Evolutionary conservation across 2,113 vertebrate species (phyloP).

Genomic region (Capreolus pygargus): DNA sequence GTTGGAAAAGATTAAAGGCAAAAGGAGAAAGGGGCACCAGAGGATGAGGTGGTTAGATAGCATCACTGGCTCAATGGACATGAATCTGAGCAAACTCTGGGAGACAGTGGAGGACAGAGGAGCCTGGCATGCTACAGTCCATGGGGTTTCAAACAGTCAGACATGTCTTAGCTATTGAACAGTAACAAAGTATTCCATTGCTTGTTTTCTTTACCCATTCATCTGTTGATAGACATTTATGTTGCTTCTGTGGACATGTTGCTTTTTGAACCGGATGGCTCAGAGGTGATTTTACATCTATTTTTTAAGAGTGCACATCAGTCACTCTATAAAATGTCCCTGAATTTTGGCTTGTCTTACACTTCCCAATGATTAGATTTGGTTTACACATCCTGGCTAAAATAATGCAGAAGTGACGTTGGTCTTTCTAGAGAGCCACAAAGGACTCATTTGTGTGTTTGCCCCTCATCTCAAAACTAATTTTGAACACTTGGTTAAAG

Average conservation of each 20-base stretch:
- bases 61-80: neutral
- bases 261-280: neutral
- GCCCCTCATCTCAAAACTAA: neutral
- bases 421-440: neutral
- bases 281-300: neutral
- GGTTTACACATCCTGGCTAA: neutral
- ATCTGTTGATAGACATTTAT: neutral
- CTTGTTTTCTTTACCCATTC: neutral
- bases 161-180: neutral
- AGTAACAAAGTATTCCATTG: neutral
- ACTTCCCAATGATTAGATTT: too few species aligned
- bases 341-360: neutral
- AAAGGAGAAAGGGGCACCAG: neutral
- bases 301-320: neutral
- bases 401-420: fast-evolving
- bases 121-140: neutral
- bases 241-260: fast-evolving
- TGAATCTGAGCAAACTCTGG: neutral
- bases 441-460: fast-evolving
- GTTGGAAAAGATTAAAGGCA: neutral
- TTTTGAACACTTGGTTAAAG: neutral
- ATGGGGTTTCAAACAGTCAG: neutral
- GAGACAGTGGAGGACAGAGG: neutral
- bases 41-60: neutral
- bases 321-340: neutral